Percentiles rank a stretch among this genome's conserved stretches.
phyloP scores from a whole-genome alignment of 2,797 vertebrate species.

The Lycodopsis pacificus region DNA sequence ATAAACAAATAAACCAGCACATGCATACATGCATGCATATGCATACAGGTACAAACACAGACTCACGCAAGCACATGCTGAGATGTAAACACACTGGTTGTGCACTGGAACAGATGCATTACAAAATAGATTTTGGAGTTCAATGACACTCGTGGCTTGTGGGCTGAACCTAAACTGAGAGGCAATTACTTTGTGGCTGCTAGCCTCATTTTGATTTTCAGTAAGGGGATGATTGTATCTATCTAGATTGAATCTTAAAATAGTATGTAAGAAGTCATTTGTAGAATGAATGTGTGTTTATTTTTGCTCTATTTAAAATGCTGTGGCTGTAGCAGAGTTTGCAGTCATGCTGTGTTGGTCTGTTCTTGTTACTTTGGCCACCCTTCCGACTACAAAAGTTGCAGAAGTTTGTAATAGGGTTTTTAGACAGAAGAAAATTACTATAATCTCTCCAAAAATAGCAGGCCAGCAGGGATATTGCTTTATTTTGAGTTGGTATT shows the following conservation, averaged over 20 bases:
- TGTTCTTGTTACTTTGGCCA: slow-evolving; percentile 9
- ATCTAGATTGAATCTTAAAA: neutral
- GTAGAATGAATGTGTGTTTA: neutral
- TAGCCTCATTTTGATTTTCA: slow-evolving; percentile 23
- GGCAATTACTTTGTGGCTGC: slow-evolving; percentile 19
- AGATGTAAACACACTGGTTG: slow-evolving; percentile 43
- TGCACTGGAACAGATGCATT: slow-evolving; percentile 37
- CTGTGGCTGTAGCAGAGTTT: neutral
- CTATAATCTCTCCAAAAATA: neutral
- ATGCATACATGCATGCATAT: slow-evolving; percentile 43
- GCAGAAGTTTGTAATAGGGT: neutral
- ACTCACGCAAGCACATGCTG: slow-evolving; percentile 39
- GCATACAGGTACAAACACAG: slow-evolving; percentile 31
- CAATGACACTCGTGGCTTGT: slow-evolving; percentile 37
- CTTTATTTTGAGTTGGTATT: slow-evolving; percentile 20
- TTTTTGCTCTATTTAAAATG: neutral
- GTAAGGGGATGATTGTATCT: neutral
- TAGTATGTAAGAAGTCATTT: neutral
- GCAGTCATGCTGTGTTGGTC: neutral
- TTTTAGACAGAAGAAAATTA: slow-evolving; percentile 17
- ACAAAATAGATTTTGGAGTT: slow-evolving; percentile 46
- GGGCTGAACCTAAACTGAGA: slow-evolving; percentile 21
- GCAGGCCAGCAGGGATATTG: neutral
- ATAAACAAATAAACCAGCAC: slow-evolving; percentile 63
- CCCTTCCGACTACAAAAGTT: neutral